Evolutionary conservation across 2,797 vertebrate genomes (phyloP).

Genomic region (Pseudochromis fuscus): DNA sequence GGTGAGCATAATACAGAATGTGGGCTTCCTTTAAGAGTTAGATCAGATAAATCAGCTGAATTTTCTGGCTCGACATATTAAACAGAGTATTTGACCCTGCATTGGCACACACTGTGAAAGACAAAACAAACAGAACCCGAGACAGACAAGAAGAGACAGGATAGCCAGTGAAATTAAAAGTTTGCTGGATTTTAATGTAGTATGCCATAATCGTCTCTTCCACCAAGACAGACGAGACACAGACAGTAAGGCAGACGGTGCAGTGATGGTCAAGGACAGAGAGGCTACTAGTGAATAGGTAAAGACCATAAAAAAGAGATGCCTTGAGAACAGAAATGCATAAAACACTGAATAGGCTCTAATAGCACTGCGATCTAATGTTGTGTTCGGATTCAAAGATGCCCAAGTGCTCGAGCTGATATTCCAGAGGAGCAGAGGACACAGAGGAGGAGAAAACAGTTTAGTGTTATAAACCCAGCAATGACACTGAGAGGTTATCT

Average conservation of each 20-base stretch:
- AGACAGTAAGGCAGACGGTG: slow-evolving; percentile 27
- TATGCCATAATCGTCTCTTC: slow-evolving; percentile 20
- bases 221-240: slow-evolving; percentile 23
- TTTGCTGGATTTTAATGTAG: slow-evolving; percentile 11
- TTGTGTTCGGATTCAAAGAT: slow-evolving; percentile 41
- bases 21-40: not conserved
- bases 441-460: slow-evolving; percentile 34
- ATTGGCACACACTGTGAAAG: not conserved
- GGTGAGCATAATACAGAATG: not conserved
- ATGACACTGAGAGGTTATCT: slow-evolving; percentile 66
- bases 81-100: slow-evolving; percentile 1
- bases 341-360: slow-evolving; percentile 19
- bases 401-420: slow-evolving; percentile 15
- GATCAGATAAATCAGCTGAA: not conserved
- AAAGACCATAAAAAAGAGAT: slow-evolving; percentile 7
- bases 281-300: slow-evolving; percentile 18
- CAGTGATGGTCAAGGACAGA: slow-evolving; percentile 47
- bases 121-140: not conserved
- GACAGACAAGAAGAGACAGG: not conserved
- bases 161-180: not conserved
- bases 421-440: slow-evolving; percentile 40
- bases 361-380: slow-evolving; percentile 13
- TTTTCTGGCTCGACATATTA: not conserved
- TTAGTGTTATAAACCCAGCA: slow-evolving; percentile 53
- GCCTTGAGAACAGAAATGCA: slow-evolving; percentile 25